These are phyloP conservation scores for Hemithea aestivaria DNA, from an alignment of 2,888 invertebrate species.

Conservation along the genomic window DNA sequence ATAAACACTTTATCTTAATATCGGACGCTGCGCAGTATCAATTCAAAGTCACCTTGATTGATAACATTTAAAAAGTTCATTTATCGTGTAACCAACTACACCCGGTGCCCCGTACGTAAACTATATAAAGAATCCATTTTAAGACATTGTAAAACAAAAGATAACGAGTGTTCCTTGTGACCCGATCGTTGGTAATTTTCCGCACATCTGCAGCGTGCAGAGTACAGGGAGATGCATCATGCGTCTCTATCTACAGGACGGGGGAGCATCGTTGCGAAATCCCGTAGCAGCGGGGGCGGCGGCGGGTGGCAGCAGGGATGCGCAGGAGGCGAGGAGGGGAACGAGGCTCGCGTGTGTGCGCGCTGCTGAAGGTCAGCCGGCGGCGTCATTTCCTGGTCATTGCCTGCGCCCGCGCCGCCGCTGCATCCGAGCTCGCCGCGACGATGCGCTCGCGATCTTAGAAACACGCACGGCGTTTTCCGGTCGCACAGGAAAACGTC, in stretches of 20 bases:
- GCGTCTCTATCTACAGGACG: background rate
- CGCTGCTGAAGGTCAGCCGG: constrained; percentile 68
- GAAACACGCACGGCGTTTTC: constrained; percentile 57
- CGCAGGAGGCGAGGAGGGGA: constrained; percentile 29
- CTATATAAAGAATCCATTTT: constrained; percentile 11
- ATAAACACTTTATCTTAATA: constrained; percentile 20
- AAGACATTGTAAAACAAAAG: constrained; percentile 24
- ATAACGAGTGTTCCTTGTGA: constrained; percentile 24
- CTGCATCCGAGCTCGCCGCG: constrained; percentile 34
- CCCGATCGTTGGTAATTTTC: constrained; percentile 15
- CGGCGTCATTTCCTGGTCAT: constrained; percentile 79
- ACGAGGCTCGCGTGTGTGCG: constrained; percentile 32
- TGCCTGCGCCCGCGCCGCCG: constrained; percentile 60
- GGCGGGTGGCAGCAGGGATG: constrained; percentile 42
- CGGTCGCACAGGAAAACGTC: constrained; percentile 65
- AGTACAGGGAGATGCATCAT: background rate
- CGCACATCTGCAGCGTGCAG: constrained; percentile 1
- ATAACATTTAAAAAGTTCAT: constrained; percentile 32
- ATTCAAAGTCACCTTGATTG: constrained; percentile 53
- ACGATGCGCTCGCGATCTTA: constrained; percentile 44
- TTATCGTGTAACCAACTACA: constrained; percentile 11
- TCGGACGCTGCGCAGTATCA: constrained; percentile 25
- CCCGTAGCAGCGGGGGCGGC: constrained; percentile 25
- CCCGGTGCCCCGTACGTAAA: constrained; percentile 9
- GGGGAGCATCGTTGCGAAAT: constrained; percentile 13